Percentiles rank a stretch among this genome's conserved stretches.
Conservation (phyloP, 2,888 invertebrate species). For the Tortricodes alternella region DNA sequence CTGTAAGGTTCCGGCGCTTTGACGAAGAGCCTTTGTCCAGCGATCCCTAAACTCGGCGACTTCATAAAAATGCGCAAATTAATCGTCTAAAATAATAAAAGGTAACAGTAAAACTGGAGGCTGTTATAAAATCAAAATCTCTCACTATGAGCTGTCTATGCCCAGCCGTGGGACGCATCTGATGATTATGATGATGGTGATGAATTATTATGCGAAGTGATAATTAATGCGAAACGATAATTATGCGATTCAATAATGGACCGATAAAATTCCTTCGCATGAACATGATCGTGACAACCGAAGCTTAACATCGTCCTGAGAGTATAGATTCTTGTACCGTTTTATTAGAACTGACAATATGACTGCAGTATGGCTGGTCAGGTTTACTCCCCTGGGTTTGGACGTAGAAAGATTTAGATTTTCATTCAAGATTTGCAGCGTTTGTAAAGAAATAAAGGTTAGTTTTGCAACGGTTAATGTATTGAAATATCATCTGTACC, state of each 20-base stretch:
- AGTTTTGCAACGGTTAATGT: too few species aligned
- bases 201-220: too few species aligned
- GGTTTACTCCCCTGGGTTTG: conserved; percentile 11
- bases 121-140: too few species aligned
- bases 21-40: neutral
- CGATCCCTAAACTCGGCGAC: neutral
- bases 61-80: conserved; percentile 1
- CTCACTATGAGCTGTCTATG: too few species aligned
- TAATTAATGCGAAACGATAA: too few species aligned
- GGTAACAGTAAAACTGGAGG: too few species aligned
- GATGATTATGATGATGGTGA: too few species aligned
- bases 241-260: neutral
- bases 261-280: neutral
- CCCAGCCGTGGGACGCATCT: too few species aligned
- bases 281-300: conserved; percentile 18
- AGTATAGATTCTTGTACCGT: conserved; percentile 9
- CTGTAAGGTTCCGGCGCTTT: neutral
- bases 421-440: neutral
- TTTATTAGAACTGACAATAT: conserved; percentile 12
- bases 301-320: conserved; percentile 4
- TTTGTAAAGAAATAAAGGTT: too few species aligned
- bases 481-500: too few species aligned
- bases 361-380: conserved; percentile 12
- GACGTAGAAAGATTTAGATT: conserved; percentile 6
- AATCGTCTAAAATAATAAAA: too few species aligned